Conservation (phyloP, 2,888 invertebrate species). For the Ametastegia equiseti region DNA sequence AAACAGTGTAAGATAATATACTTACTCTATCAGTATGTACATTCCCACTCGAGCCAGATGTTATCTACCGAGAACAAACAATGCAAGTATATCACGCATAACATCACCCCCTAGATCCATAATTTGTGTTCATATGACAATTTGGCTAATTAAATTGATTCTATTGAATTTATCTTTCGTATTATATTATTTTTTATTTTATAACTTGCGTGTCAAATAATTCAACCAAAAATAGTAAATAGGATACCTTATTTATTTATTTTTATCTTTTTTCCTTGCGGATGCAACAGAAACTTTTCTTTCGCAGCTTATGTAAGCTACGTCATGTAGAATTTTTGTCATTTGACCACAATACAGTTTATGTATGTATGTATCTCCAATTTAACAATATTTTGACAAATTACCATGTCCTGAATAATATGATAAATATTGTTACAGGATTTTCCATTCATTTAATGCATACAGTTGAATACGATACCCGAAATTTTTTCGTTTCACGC, state of each 20-base stretch:
- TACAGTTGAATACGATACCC: not conserved
- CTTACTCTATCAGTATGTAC: constrained; percentile 73
- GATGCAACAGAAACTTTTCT: not conserved
- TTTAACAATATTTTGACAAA: constrained; percentile 34
- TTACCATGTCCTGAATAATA: constrained; percentile 4
- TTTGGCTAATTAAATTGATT: constrained; percentile 17
- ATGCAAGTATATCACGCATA: constrained; percentile 66
- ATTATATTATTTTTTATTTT: constrained; percentile 48
- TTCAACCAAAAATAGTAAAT: too few relatives aligned
- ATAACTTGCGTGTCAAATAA: constrained; percentile 61
- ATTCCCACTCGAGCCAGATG: constrained; percentile 73
- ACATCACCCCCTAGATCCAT: constrained; percentile 59
- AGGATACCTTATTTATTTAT: too few relatives aligned
- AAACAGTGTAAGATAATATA: constrained; percentile 71
- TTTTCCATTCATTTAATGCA: constrained; percentile 15
- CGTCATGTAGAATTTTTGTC: constrained; percentile 21
- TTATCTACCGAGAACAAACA: constrained; percentile 73
- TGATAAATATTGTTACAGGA: not conserved
- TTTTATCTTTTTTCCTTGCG: not conserved
- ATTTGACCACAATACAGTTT: constrained; percentile 44
- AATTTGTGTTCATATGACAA: constrained; percentile 48
- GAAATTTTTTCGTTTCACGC: not conserved
- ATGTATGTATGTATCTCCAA: constrained; percentile 16
- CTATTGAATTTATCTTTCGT: not conserved
- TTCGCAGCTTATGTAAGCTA: not conserved